Percentiles rank a stretch among this genome's conserved stretches.
Evolutionary conservation across 2,888 invertebrate genomes (phyloP).

Genomic region (Stenolophus ochropezus): DNA sequence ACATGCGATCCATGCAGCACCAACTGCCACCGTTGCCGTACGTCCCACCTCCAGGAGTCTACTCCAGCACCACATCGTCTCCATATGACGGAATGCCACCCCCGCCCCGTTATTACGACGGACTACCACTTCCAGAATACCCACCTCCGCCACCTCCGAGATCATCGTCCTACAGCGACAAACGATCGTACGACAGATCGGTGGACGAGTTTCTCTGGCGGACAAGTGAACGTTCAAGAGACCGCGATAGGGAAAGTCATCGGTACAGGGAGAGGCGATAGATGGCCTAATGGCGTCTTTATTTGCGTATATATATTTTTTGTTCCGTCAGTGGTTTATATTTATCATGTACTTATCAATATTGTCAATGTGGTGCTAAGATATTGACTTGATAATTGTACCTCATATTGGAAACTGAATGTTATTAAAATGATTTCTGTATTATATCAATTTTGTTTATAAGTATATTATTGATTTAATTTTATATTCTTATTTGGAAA

Average conservation of each 20-base stretch:
- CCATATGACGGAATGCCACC: conserved; percentile 78
- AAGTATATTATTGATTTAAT: background rate
- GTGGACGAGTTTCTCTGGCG: conserved; percentile 92
- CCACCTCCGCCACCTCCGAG: conserved; percentile 75
- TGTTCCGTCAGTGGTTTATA: conserved; percentile 55
- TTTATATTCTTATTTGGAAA: background rate
- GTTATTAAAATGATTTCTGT: conserved; percentile 4
- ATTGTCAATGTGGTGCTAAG: conserved; percentile 60
- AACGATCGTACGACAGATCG: conserved; percentile 90
- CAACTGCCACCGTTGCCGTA: conserved; percentile 90
- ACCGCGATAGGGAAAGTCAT: conserved; percentile 71
- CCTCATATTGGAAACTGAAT: conserved; percentile 42
- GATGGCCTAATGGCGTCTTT: conserved; percentile 53
- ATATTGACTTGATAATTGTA: conserved; percentile 50
- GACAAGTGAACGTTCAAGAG: conserved; percentile 80
- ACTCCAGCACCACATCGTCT: conserved; percentile 74
- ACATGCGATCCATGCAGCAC: conserved; percentile 91
- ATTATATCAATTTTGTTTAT: conserved; percentile 2
- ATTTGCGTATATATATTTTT: conserved; percentile 42
- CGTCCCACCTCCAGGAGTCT: conserved; percentile 80
- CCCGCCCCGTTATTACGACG: conserved; percentile 88
- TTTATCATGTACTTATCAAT: conserved; percentile 60
- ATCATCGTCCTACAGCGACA: conserved; percentile 79
- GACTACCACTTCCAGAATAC: conserved; percentile 85
- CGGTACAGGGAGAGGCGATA: conserved; percentile 74